Conservation (phyloP, 2,113 vertebrate species). For the Dinomys branickii region DNA sequence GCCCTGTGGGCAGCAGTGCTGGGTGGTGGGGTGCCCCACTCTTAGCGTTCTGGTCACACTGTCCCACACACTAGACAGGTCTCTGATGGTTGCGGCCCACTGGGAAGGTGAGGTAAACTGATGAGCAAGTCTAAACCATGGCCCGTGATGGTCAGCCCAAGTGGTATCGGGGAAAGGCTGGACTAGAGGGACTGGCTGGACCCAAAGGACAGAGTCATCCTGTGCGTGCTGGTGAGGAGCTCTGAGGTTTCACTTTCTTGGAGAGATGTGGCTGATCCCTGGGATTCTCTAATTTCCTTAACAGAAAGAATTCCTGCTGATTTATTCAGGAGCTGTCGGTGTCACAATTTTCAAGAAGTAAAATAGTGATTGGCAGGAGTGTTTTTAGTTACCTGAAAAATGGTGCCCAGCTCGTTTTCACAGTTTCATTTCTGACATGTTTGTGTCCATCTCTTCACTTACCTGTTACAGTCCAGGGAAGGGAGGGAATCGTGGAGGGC, state of each 20-base stretch:
- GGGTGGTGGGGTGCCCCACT: rapidly evolving
- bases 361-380: not conserved
- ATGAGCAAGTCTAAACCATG: rapidly evolving
- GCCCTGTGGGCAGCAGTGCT: rapidly evolving
- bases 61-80: rapidly evolving
- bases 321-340: not conserved
- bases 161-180: rapidly evolving
- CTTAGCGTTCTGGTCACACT: rapidly evolving
- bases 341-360: not conserved
- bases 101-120: rapidly evolving
- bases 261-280: not conserved
- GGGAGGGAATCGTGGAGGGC: rapidly evolving
- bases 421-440: not conserved
- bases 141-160: rapidly evolving
- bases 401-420: not conserved
- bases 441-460: rapidly evolving
- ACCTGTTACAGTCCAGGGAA: not conserved
- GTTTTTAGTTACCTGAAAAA: not conserved
- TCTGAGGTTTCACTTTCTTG: not conserved
- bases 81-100: rapidly evolving
- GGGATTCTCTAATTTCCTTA: not conserved
- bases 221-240: not conserved
- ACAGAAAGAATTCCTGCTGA: not conserved
- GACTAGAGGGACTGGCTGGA: no score
- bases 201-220: rapidly evolving